Evolutionary conservation across 2,113 vertebrate species (phyloP).

Genomic region (Tursiops truncatus): DNA sequence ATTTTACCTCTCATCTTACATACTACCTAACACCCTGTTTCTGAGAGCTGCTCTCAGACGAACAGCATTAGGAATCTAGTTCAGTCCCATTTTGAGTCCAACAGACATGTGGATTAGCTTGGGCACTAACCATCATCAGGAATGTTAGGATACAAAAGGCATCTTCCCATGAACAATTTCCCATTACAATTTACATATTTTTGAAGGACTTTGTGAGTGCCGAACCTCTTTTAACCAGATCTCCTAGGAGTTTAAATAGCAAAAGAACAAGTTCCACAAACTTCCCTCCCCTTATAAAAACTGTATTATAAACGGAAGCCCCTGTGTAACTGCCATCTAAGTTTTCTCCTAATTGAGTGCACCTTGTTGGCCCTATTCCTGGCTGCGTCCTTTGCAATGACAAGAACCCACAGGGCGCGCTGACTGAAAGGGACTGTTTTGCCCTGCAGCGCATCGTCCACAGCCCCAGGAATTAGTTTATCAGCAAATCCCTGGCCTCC

Average conservation of each 20-base stretch:
- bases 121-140: background rate
- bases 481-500: background rate
- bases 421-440: background rate
- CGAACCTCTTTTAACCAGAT: background rate
- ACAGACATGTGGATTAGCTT: background rate
- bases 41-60: background rate
- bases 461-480: background rate
- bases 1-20: background rate
- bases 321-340: accelerated
- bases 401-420: accelerated
- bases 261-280: background rate
- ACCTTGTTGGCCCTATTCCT: background rate
- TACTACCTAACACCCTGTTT: background rate
- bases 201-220: background rate
- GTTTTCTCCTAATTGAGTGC: background rate
- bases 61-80: background rate
- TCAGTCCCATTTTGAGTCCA: background rate
- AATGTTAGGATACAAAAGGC: background rate
- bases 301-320: background rate
- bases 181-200: background rate
- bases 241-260: background rate
- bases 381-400: background rate
- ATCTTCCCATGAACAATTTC: background rate
- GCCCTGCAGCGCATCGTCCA: accelerated
- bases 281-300: background rate